Conservation (phyloP, 2,797 vertebrate species). For the Halcyon badia region DNA sequence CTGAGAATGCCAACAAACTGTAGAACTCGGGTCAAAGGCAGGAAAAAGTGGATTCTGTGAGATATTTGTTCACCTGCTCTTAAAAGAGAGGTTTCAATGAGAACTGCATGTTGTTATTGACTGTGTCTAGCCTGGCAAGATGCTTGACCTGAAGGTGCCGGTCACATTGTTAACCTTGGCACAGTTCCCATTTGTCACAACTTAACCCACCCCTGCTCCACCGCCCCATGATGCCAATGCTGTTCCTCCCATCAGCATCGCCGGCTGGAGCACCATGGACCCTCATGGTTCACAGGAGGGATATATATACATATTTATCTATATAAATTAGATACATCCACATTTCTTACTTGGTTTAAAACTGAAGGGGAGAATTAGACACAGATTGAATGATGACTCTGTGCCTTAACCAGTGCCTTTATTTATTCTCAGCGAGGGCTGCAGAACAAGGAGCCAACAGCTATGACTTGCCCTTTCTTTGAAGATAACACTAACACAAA, state of each 20-base stretch:
- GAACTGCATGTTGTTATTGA: neutral
- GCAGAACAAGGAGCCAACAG: neutral
- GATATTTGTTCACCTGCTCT: neutral
- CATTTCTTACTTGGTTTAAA: neutral
- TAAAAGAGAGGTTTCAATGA: neutral
- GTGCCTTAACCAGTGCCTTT: neutral
- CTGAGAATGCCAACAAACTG: neutral
- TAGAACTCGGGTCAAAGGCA: neutral
- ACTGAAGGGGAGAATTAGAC: neutral
- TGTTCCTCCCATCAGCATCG: neutral
- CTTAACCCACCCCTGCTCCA: neutral
- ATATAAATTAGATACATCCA: neutral
- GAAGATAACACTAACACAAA: constrained; percentile 4
- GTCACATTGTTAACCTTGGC: neutral
- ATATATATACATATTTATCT: neutral
- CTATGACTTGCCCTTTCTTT: neutral
- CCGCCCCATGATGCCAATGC: neutral
- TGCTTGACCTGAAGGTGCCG: neutral
- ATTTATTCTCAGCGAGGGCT: neutral
- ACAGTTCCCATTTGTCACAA: neutral
- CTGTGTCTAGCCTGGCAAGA: neutral
- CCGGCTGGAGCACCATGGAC: neutral
- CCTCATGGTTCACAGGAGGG: neutral
- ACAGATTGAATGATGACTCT: neutral
- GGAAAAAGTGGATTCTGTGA: neutral